Evolutionary conservation across 1,140 invertebrate species (phyloP).

Genomic region (Solen grandis): DNA sequence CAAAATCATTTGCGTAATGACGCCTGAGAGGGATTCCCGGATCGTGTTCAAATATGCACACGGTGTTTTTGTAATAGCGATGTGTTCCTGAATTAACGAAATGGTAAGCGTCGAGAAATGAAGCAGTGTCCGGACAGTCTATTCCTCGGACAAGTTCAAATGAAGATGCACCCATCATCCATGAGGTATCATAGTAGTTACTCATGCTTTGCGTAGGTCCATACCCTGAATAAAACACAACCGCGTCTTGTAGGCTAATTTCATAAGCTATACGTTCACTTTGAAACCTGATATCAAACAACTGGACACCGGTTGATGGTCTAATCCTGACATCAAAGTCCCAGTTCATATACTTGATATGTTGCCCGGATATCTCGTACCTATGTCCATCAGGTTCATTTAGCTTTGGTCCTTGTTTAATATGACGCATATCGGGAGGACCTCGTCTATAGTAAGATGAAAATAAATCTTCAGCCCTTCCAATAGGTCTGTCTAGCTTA

Average conservation of each 20-base stretch:
- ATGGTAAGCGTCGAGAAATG: slow-evolving; percentile 68
- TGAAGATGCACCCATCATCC: slow-evolving; percentile 69
- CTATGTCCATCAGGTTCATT: slow-evolving; percentile 72
- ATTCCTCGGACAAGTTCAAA: slow-evolving; percentile 73
- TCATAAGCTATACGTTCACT: slow-evolving; percentile 76
- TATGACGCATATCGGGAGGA: slow-evolving; percentile 55
- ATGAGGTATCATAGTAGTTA: slow-evolving; percentile 69
- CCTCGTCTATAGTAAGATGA: slow-evolving; percentile 68
- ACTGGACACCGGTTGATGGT: slow-evolving; percentile 68
- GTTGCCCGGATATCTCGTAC: slow-evolving; percentile 69
- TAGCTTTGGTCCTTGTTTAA: slow-evolving; percentile 67
- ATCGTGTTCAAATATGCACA: slow-evolving; percentile 78
- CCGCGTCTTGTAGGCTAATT: slow-evolving; percentile 75
- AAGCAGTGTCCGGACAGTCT: slow-evolving; percentile 74
- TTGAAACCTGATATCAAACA: slow-evolving; percentile 76
- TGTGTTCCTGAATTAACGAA: slow-evolving; percentile 63
- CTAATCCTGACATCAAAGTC: slow-evolving; percentile 71
- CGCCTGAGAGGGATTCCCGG: slow-evolving; percentile 70
- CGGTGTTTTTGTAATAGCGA: slow-evolving; percentile 62
- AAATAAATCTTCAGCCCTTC: slow-evolving; percentile 59
- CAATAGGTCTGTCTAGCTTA: slow-evolving; percentile 29
- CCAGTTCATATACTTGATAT: slow-evolving; percentile 75
- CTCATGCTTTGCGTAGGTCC: slow-evolving; percentile 63
- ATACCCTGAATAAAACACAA: slow-evolving; percentile 74
- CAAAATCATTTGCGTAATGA: slow-evolving; percentile 63